phyloP scores from a whole-genome alignment of 2,888 invertebrate genomes.

The Tenthredo amoena region DNA sequence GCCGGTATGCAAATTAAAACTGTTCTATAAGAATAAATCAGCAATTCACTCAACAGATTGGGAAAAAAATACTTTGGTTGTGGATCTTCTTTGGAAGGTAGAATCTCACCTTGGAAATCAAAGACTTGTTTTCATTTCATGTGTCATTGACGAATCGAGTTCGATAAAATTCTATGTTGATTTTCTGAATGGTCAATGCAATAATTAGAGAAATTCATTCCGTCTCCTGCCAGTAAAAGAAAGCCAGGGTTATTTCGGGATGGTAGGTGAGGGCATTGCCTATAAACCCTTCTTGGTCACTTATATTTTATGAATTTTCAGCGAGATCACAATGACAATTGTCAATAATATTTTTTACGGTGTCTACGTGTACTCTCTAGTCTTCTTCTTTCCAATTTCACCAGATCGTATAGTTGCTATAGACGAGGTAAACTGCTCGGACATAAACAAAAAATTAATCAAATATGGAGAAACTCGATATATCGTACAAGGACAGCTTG shows the following conservation, averaged over 20 bases:
- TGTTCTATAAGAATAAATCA: not conserved
- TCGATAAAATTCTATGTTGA: not conserved
- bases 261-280: not conserved
- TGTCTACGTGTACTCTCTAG: not conserved
- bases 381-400: not conserved
- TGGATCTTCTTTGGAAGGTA: not conserved
- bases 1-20: not conserved
- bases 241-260: too few relatives aligned
- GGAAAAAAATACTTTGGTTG: not conserved
- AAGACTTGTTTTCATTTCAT: not conserved
- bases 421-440: not conserved
- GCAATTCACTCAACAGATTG: not conserved
- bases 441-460: not conserved
- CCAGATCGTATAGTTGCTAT: not conserved
- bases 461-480: slow-evolving; percentile 25
- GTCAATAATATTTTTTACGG: not conserved
- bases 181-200: not conserved
- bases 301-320: not conserved
- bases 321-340: not conserved
- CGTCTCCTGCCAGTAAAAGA: too few relatives aligned
- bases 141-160: not conserved
- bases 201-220: not conserved
- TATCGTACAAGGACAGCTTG: slow-evolving; percentile 22
- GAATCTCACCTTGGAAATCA: not conserved
- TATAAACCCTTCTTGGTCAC: not conserved